Percentiles rank a stretch among this genome's conserved stretches.
Conservation (phyloP, 2,888 invertebrate species). For the Glyphotaelius pellucidus region DNA sequence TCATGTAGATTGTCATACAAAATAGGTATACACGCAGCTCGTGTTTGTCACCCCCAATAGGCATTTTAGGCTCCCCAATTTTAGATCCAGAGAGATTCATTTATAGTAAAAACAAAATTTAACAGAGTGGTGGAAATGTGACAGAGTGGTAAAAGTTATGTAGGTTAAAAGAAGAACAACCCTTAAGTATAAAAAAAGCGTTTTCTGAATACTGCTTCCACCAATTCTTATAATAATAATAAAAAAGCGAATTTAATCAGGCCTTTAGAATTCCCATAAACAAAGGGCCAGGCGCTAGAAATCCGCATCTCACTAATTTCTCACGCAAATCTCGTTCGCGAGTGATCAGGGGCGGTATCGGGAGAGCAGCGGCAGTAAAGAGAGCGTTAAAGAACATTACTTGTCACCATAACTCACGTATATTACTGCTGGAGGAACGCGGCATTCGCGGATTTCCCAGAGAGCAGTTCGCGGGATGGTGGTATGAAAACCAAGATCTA, state of each 20-base stretch:
- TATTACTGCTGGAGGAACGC: not conserved
- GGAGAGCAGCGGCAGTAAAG: constrained; percentile 36
- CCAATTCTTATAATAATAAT: not conserved
- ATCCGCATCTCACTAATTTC: constrained; percentile 31
- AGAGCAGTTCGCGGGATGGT: not conserved
- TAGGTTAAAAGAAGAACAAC: too few species aligned
- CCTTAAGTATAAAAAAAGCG: too few species aligned
- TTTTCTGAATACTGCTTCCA: not conserved
- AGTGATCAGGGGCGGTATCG: constrained; percentile 42
- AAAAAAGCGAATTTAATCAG: not conserved
- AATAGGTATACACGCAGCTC: too few species aligned
- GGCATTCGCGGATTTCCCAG: not conserved
- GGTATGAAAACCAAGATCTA: not conserved
- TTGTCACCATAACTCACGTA: constrained; percentile 51
- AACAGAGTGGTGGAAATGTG: too few species aligned
- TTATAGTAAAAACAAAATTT: too few species aligned
- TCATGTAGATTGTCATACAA: too few species aligned
- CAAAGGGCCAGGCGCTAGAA: not conserved
- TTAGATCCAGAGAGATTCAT: too few species aligned
- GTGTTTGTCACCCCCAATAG: too few species aligned
- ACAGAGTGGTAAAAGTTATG: too few species aligned
- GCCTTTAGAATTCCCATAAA: constrained; percentile 12
- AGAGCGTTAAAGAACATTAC: constrained; percentile 50
- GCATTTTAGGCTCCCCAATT: too few species aligned
- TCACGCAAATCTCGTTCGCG: constrained; percentile 40